phyloP scores from a whole-genome alignment of 2,113 vertebrate species.

The Protobothrops flavoviridis region DNA sequence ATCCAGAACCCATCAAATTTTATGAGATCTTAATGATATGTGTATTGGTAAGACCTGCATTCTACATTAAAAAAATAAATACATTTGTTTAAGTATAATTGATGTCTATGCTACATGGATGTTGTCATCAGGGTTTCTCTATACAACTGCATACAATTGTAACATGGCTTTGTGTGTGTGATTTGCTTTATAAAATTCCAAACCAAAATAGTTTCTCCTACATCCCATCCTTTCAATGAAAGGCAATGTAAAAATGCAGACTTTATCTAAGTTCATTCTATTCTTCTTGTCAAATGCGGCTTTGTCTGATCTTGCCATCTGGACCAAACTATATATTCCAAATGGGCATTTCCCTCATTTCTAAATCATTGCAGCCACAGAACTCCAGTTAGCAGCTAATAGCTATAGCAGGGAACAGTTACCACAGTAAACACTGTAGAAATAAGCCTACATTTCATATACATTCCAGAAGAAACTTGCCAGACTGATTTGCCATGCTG shows the following conservation, averaged over 20 bases:
- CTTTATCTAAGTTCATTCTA: neutral
- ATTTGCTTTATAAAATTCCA: neutral
- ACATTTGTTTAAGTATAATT: neutral
- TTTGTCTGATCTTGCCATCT: slow-evolving; percentile 27
- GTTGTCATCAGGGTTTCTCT: neutral
- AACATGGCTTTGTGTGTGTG: neutral
- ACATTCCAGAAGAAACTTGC: slow-evolving; percentile 44
- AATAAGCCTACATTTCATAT: slow-evolving; percentile 36
- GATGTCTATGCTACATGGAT: neutral
- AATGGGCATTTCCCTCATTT: neutral
- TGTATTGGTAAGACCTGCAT: neutral
- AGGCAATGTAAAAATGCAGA: slow-evolving; percentile 11
- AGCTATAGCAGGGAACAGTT: slow-evolving; percentile 36
- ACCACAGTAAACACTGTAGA: slow-evolving; percentile 50
- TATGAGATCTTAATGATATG: neutral
- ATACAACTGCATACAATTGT: slow-evolving; percentile 16
- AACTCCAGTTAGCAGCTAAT: slow-evolving; percentile 30
- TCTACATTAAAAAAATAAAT: neutral
- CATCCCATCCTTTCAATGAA: slow-evolving; percentile 10
- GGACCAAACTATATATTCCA: neutral
- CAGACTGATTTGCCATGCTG: slow-evolving; percentile 59
- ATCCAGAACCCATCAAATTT: neutral
- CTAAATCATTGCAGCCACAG: slow-evolving; percentile 4
- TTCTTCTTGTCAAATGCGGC: neutral
- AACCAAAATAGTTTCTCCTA: slow-evolving; percentile 21